These are phyloP conservation scores for Thinocorus orbignyianus DNA, from an alignment of 2,113 vertebrate genomes.

Conservation along the genomic window DNA sequence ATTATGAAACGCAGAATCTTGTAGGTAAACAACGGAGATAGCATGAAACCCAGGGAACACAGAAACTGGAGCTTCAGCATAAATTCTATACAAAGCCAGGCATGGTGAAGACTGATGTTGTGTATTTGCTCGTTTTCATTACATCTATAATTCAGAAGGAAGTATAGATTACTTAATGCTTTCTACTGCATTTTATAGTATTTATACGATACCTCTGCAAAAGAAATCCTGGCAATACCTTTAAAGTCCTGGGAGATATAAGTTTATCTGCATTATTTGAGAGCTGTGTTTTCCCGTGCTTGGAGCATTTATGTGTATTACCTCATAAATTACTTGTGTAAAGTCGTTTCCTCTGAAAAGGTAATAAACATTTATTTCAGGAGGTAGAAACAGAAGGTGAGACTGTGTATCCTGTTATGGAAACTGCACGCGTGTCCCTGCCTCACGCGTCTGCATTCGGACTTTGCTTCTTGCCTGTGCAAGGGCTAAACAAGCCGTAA, in stretches of 20 bases:
- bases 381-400: neutral
- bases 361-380: slow-evolving; percentile 3
- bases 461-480: fast-evolving
- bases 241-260: slow-evolving; percentile 35
- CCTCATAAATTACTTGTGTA: slow-evolving; percentile 50
- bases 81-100: neutral
- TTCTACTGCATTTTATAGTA: slow-evolving; percentile 43
- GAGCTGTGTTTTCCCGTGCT: slow-evolving; percentile 48
- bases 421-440: neutral
- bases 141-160: slow-evolving; percentile 72
- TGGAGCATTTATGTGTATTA: slow-evolving; percentile 38
- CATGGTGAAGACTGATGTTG: slow-evolving; percentile 41
- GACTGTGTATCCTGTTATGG: neutral
- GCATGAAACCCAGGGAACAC: neutral
- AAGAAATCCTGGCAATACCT: slow-evolving; percentile 41
- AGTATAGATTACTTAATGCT: slow-evolving; percentile 60
- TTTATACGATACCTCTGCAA: slow-evolving; percentile 6
- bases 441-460: neutral
- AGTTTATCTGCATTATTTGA: slow-evolving; percentile 57
- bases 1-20: slow-evolving; percentile 29
- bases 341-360: slow-evolving; percentile 20
- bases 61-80: slow-evolving; percentile 27
- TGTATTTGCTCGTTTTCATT: slow-evolving; percentile 64
- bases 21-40: slow-evolving; percentile 28
- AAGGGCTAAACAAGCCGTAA: neutral